Evolutionary conservation across 2,113 vertebrate genomes (phyloP).

Genomic region (Hippocampus mohnikei): DNA sequence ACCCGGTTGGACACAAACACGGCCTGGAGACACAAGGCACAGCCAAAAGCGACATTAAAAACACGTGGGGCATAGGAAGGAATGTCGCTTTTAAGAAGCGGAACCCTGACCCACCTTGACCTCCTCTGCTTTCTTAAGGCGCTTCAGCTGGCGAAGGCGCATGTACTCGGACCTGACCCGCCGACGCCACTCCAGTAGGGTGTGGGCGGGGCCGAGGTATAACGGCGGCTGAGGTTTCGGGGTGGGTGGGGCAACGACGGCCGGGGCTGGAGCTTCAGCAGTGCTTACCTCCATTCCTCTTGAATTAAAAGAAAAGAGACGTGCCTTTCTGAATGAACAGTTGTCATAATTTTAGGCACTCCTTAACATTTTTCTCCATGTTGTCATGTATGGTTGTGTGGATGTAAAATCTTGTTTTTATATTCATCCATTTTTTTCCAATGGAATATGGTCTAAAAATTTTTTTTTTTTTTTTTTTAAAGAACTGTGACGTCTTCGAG

Average conservation of each 20-base stretch:
- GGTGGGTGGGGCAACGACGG: slow-evolving; percentile 17
- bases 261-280: slow-evolving; percentile 27
- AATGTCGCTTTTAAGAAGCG: not conserved
- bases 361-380: not conserved
- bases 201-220: slow-evolving; percentile 70
- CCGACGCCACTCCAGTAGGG: slow-evolving; percentile 87
- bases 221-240: slow-evolving; percentile 58
- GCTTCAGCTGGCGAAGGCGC: slow-evolving; percentile 91
- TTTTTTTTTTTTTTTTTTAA: too few species aligned
- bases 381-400: too few species aligned
- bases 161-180: slow-evolving; percentile 97
- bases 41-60: slow-evolving; percentile 8
- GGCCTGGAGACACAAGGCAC: slow-evolving; percentile 67
- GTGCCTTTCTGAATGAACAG: not conserved
- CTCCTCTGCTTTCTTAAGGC: slow-evolving; percentile 85
- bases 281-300: slow-evolving; percentile 62
- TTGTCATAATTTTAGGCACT: not conserved
- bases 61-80: not conserved
- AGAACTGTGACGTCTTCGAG: too few species aligned
- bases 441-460: too few species aligned
- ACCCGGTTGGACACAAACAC: slow-evolving; percentile 87
- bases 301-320: slow-evolving; percentile 6
- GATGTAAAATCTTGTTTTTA: too few species aligned
- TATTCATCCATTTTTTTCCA: too few species aligned
- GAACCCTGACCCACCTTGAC: slow-evolving; percentile 78